Percentiles rank a stretch among this genome's conserved stretches.
These are phyloP conservation scores for Hydrophis major DNA, from an alignment of 2,797 vertebrate species.

Conservation along the genomic window DNA sequence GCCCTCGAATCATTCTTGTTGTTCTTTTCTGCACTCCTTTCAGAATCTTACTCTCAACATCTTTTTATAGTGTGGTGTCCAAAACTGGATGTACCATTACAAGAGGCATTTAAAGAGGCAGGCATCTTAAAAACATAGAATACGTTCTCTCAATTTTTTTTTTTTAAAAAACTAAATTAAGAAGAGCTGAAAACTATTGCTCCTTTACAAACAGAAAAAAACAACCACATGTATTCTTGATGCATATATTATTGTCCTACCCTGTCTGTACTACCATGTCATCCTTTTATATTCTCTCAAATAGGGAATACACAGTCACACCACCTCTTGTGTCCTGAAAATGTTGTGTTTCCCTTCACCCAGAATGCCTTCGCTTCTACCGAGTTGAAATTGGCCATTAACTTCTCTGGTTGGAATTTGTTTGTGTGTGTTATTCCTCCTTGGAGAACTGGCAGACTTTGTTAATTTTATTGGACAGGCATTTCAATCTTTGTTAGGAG, in stretches of 20 bases:
- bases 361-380: neutral
- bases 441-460: neutral
- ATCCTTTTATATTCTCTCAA: neutral
- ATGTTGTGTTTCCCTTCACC: neutral
- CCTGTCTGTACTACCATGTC: neutral
- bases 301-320: neutral
- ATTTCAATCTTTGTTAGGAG: neutral
- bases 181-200: neutral
- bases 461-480: constrained; percentile 1
- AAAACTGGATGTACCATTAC: too few relatives aligned
- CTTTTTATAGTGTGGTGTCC: too few relatives aligned
- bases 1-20: too few relatives aligned
- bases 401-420: neutral
- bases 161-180: neutral
- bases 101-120: neutral
- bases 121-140: neutral
- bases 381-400: neutral
- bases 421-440: neutral
- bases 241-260: neutral
- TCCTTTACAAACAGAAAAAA: neutral
- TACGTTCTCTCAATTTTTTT: neutral
- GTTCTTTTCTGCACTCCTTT: too few relatives aligned
- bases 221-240: neutral
- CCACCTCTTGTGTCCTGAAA: neutral
- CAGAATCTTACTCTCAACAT: too few relatives aligned